Base-by-base conservation (phyloP, 2,797 vertebrate species). In the Siniperca scherzeri region DNA sequence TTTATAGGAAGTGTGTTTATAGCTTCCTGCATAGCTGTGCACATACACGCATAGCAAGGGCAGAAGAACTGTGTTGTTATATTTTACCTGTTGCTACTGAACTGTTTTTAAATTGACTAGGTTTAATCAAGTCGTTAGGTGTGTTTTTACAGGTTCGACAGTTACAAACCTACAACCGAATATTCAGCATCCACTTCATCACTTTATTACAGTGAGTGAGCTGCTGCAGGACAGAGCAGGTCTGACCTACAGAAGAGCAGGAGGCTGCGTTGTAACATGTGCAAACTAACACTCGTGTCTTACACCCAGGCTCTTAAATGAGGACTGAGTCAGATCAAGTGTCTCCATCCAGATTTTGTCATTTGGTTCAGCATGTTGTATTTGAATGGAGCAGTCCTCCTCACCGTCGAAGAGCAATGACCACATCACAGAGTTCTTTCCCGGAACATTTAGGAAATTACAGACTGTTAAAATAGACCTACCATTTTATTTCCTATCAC, bases 361-460 rank as follows among this genome's bases (percentile, higher is more conserved):
- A 57, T 57, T 3, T 46, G 66, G 56, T 73, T 56, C 66, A 81
- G 50, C 61, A 59, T 0, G 70, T 78, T 72, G 55, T 1, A 48
- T n/a, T 5, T 19, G 27, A 67, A 48, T 9, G 16, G 25, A 30
- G 30, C 30, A 3, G 3, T 30, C 30, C 30, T 40, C 7, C 36
- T 56, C 3, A 36, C 36, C 3, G 36, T 36, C 36, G 5, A 5
- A 17, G 52, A 33, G 33, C 38, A 57, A 36, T 30, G 11, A 36
- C 27, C 5, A 66, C 16, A 64, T 69, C n/a, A 42, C n/a, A 27
- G 0, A 2, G 5, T 22, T 59, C 8, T 40, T 59, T 48, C 2
- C 30, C 1, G 1, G 66, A 36, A 61, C 10, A 25, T 13, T 25
- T n/a, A 12, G 22, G 22, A 55, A 55, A 25, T n/a, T 5, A 46